Base-by-base conservation (phyloP, 53 echinoderm and acorn worm species). In the Glandiceps talaboti region DNA sequence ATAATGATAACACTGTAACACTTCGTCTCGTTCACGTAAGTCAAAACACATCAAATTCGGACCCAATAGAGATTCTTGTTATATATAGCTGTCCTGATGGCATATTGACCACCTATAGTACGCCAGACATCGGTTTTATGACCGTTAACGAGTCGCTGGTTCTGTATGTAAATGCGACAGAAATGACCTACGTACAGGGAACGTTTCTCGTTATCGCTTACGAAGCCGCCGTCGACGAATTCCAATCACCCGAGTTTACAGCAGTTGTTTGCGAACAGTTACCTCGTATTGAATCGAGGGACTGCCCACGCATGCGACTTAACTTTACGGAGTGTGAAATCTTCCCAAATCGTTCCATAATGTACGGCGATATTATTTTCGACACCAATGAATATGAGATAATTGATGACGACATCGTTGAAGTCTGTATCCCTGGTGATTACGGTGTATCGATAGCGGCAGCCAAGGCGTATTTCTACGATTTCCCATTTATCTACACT, bases 231-330 rank as follows among this genome's bases (percentile, higher is more conserved):
- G 64, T 12, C 20, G 64, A 20, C 6, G 20, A 45, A 6, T 6
- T 6, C 20, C 6, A 6, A 6, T 6, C 64, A 6, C 6, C 64
- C 6, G 20, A 45, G 6, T 45, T 45, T 20, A 30, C 79, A 75
- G 94, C 85, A 0, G 33, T 94, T 26, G 86, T 91, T n/a, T 99
- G 99, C 73, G 91, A 91, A 33, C 72, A 64, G 30, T 27, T 80
- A 26, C 72, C 87, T 26, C 25, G 77, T 0, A 31, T 93, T 0
- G 89, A 91, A 28, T 20, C 6, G 20, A 79, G 81, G 1, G 72
- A 64, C 0, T 99, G 99, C 77, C 85, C 85, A 1, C 84, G 91
- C 0, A 79, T 99, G 25, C 77, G 30, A 27, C 84, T 89, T 28
- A 89, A 91, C 29, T 81, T 73, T 20, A 81, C 89, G 1, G 93